These are phyloP conservation scores for Halyomorpha halys DNA, from an alignment of 1,140 invertebrate species.

Conservation along the genomic window DNA sequence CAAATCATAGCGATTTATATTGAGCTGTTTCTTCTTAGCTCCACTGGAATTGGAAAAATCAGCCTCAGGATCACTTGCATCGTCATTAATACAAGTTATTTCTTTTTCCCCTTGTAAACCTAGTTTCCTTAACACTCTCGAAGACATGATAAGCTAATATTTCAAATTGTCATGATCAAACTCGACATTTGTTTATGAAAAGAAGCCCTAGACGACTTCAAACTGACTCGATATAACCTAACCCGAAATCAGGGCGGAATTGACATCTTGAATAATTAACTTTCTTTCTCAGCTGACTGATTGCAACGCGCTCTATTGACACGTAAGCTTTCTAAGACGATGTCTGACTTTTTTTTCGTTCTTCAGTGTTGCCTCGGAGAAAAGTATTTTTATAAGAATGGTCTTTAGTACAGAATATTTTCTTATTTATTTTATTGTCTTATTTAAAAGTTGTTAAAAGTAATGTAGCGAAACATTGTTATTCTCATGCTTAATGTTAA, in stretches of 20 bases:
- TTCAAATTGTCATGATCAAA: constrained; percentile 7
- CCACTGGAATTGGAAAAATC: constrained; percentile 37
- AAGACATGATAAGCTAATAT: constrained; percentile 30
- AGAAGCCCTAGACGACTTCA: neutral
- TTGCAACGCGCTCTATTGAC: constrained; percentile 7
- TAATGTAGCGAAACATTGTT: no score
- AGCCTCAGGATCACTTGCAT: constrained; percentile 42
- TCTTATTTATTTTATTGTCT: no score
- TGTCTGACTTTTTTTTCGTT: no score
- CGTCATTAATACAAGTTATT: constrained; percentile 33
- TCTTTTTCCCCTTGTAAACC: constrained; percentile 33
- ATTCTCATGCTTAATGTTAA: no score
- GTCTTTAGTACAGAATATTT: no score
- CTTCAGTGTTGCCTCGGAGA: no score
- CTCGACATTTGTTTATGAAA: neutral
- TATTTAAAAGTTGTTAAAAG: no score
- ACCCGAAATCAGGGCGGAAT: neutral
- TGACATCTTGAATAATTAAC: constrained; percentile 2
- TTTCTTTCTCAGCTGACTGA: neutral
- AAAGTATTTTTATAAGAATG: no score
- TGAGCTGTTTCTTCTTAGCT: constrained; percentile 41
- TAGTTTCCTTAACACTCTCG: constrained; percentile 32
- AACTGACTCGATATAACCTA: neutral
- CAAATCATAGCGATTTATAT: constrained; percentile 52
- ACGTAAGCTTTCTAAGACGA: neutral